Base-by-base conservation (phyloP, 1,140 invertebrate species). In the Drosophila pectinifera region DNA sequence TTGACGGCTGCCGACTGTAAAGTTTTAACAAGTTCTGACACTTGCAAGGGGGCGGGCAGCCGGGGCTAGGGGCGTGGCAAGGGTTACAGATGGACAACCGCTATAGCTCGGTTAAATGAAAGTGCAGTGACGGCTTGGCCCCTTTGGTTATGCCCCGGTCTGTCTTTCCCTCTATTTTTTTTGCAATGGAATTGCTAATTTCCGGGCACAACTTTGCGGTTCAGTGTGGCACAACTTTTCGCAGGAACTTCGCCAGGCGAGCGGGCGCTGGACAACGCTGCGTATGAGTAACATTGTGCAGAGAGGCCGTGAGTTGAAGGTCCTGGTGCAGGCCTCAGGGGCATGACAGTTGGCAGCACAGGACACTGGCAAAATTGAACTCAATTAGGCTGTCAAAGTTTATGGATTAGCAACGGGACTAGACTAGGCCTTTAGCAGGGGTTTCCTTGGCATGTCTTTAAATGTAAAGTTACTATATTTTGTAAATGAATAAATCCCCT, bases 1-100 rank as follows among this genome's bases (percentile, higher is more conserved):
- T 88, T 86, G 83, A 86, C 72, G 78, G 79, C 83, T 77, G 73
- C 48, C 73, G 73, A 77, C 73, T 77, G 73, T 77, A 88, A 88
- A 89, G 84, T 88, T 89, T 88, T 88, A 88, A 88, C 84, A 88
- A 88, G 68, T 88, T 88, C 84, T 88, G 84, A 89, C 84, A 88
- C 84, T 89, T 84, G 76, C 84, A 83, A 84, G 63, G 79, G 1
- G 42, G 20, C 28, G 28, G 28, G 28, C 28, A 31, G 28, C 1
- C 8, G 8, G 8, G 8, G 28, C 7, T 3, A 8, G 55, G 31
- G 18, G 20, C 10, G 7, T 28, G 55, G 36, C n/a, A 41, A n/a
- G 57, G 55, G 68, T 51, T 56, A 69, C 41, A 41, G 49, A 41
- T 65, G 73, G 43, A 57, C 58, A 81, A 70, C 67, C 68, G 73